A percentile compares a stretch with the other conserved stretches of the same genome.
Conservation (phyloP, 2,888 invertebrate genomes). For the Tortrix viridana region DNA sequence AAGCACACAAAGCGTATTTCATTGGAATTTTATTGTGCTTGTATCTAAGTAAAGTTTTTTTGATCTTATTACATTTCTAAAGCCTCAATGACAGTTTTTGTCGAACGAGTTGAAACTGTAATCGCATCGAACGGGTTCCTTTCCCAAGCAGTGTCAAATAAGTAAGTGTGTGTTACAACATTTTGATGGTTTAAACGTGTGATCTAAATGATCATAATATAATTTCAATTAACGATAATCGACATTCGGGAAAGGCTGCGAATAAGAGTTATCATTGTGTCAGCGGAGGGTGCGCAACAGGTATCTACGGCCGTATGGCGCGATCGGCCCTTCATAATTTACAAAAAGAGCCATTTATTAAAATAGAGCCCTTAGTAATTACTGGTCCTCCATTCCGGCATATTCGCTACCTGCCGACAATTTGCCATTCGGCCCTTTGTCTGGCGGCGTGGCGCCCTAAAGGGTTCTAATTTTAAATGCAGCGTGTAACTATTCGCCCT, state of each 20-base stretch:
- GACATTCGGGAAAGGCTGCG: slow-evolving; percentile 53
- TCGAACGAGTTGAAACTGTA: slow-evolving; percentile 34
- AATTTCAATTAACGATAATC: slow-evolving; percentile 36
- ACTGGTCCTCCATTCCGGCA: slow-evolving; percentile 75
- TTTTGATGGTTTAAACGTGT: slow-evolving; percentile 23
- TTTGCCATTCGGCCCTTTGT: slow-evolving; percentile 83
- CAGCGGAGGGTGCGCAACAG: slow-evolving; percentile 76
- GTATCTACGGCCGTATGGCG: slow-evolving; percentile 83
- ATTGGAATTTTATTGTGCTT: slow-evolving; percentile 41
- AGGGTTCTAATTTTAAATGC: slow-evolving; percentile 84
- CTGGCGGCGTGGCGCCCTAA: slow-evolving; percentile 84
- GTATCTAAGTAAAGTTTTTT: slow-evolving; percentile 31
- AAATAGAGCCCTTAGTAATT: slow-evolving; percentile 80
- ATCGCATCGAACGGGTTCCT: slow-evolving; percentile 10
- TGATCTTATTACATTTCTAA: slow-evolving; percentile 33
- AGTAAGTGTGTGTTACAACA: slow-evolving; percentile 13
- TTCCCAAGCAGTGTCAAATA: slow-evolving; percentile 25
- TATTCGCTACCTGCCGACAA: slow-evolving; percentile 84
- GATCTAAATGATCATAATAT: slow-evolving; percentile 31
- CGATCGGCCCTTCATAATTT: slow-evolving; percentile 79
- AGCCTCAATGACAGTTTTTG: slow-evolving; percentile 31
- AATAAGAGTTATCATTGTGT: slow-evolving; percentile 63
- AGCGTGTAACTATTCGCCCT: slow-evolving; percentile 80
- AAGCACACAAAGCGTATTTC: slow-evolving; percentile 55
- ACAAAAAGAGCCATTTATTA: slow-evolving; percentile 83